phyloP scores from a whole-genome alignment of 2,888 invertebrate species.

The Pandemis cinnamomeana region DNA sequence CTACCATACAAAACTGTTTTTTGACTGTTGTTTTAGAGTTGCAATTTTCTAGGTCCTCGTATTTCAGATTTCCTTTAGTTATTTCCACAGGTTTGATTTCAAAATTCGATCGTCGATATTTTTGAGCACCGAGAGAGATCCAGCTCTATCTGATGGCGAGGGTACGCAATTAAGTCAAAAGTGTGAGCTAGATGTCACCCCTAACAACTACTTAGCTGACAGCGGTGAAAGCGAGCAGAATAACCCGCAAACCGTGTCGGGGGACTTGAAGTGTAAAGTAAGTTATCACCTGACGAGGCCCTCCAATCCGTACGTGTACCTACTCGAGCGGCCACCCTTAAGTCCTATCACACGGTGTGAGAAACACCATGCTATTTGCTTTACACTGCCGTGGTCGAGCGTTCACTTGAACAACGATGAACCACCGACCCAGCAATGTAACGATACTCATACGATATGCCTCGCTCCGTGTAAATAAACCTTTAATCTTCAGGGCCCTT shows the following conservation, averaged over 20 bases:
- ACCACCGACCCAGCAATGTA: neutral
- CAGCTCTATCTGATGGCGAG: too few species aligned
- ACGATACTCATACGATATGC: neutral
- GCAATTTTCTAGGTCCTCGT: too few species aligned
- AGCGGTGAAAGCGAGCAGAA: neutral
- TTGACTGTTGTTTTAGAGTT: too few species aligned
- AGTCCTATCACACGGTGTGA: neutral
- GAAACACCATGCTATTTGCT: neutral
- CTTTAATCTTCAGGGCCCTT: conserved; percentile 14
- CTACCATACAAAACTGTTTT: too few species aligned
- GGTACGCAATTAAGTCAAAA: too few species aligned
- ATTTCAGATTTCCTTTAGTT: too few species aligned
- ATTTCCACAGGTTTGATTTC: too few species aligned
- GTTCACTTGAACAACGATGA: neutral
- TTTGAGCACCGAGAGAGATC: too few species aligned
- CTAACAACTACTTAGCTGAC: neutral
- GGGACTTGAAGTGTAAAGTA: conserved; percentile 16
- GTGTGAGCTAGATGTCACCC: neutral
- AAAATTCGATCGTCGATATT: too few species aligned
- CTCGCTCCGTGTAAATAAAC: neutral
- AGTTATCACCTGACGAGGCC: conserved; percentile 31
- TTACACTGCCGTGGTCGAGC: neutral
- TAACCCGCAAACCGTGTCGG: neutral
- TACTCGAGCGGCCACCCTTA: conserved; percentile 12
- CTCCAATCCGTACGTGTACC: neutral